A percentile compares a stretch with the other conserved stretches of the same genome.
These are phyloP conservation scores for Melieria omissa DNA, from an alignment of 2,888 invertebrate species.

Conservation along the genomic window DNA sequence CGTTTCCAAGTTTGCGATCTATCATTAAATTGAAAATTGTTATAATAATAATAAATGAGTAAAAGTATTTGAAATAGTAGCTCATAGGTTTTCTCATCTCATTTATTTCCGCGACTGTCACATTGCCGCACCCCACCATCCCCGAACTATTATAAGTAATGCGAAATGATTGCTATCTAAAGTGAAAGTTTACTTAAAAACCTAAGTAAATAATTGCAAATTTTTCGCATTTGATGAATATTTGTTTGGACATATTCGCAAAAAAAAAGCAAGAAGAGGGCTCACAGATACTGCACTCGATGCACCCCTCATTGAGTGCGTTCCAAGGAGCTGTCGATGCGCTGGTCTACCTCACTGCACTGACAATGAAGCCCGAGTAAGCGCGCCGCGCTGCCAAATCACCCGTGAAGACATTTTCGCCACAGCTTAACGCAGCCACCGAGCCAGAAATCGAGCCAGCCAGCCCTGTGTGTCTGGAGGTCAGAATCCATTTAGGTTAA, in stretches of 20 bases:
- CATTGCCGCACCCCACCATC: neutral
- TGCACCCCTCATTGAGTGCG: too few relatives aligned
- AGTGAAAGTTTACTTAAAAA: conserved; percentile 39
- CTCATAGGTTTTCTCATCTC: too few relatives aligned
- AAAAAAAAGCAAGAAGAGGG: conserved; percentile 23
- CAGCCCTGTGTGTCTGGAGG: conserved; percentile 42
- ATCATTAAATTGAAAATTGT: too few relatives aligned
- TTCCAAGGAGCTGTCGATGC: too few relatives aligned
- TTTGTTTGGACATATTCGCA: conserved; percentile 38
- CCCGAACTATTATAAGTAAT: neutral
- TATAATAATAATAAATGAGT: too few relatives aligned
- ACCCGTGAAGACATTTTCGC: conserved; percentile 47
- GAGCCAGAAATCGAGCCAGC: neutral
- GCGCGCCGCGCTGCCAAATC: conserved; percentile 28
- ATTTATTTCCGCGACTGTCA: too few relatives aligned
- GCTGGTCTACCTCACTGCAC: too few relatives aligned
- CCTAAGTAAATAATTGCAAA: conserved; percentile 37
- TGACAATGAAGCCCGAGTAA: too few relatives aligned
- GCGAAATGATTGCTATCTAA: too few relatives aligned
- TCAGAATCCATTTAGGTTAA: conserved; percentile 64
- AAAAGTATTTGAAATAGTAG: too few relatives aligned
- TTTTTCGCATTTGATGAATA: conserved; percentile 37
- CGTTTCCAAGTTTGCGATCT: too few relatives aligned
- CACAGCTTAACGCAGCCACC: conserved; percentile 40
- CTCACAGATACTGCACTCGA: neutral